Percentiles rank a stretch among this genome's conserved stretches.
Evolutionary conservation across 1,140 invertebrate species (phyloP).

Genomic region (Drosophila ambigua): DNA sequence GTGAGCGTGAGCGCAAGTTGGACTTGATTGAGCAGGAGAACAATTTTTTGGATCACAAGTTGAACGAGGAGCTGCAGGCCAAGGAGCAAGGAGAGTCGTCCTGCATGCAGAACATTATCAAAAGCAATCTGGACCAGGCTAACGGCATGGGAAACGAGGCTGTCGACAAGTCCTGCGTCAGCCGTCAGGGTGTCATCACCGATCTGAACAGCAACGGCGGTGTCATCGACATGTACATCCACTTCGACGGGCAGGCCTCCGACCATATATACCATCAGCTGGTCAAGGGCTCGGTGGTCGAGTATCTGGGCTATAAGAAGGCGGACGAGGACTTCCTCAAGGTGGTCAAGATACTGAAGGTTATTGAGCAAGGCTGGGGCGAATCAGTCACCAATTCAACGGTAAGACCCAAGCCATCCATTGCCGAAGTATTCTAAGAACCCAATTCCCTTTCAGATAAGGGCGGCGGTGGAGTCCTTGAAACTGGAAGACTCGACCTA

Average conservation of each 20-base stretch:
- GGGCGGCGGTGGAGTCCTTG: conserved; percentile 31
- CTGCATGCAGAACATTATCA: conserved; percentile 4
- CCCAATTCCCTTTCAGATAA: conserved; percentile 4
- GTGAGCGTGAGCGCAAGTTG: conserved; percentile 21
- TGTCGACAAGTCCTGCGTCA: neutral
- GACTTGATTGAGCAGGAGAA: conserved; percentile 62
- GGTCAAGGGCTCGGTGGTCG: conserved; percentile 45
- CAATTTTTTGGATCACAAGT: conserved; percentile 59
- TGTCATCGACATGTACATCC: conserved; percentile 42
- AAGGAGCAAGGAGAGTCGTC: neutral
- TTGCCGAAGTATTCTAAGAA: too few species aligned
- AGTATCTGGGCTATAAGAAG: conserved; percentile 52
- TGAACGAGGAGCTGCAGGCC: conserved; percentile 10
- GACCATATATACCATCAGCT: conserved; percentile 37
- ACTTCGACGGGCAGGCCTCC: conserved; percentile 41
- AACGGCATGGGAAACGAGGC: neutral
- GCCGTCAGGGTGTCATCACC: conserved; percentile 57
- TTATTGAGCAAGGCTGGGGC: conserved; percentile 60
- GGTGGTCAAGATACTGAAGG: conserved; percentile 54
- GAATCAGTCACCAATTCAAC: neutral
- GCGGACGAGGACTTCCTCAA: neutral
- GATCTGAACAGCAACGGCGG: conserved; percentile 35
- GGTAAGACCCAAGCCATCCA: neutral
- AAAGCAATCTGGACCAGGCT: neutral
- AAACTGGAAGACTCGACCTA: conserved; percentile 67